Base-by-base conservation (phyloP, 2,888 invertebrate genomes). In the Arctia plantaginis region DNA sequence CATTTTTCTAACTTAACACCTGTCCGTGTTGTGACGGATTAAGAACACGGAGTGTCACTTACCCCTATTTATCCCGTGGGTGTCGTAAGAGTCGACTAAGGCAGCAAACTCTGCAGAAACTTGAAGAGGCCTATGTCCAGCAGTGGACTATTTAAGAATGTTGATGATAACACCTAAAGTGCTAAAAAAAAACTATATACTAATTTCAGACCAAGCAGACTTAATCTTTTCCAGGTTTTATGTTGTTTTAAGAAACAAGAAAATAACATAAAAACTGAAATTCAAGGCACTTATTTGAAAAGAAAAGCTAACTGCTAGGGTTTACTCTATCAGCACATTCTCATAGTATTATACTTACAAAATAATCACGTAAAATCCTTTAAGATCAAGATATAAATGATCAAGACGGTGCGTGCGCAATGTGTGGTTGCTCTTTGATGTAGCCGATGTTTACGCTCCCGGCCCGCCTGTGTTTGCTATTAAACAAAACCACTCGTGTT, bases 381-480 rank as follows among this genome's bases (percentile, higher is more conserved):
- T 67, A 68, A 71, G n/a, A 71, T 70, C 30, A 67, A 73, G 75
- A 41, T 15, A 8, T 72, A 83, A 83, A 86, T 76, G 80, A 90
- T 86, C 91, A 91, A 91, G 86, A 83, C 76, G 70, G 79, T 41
- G 80, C 65, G 71, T 71, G 78, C 81, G 78, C 76, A 74, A 71
- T 77, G 67, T 66, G 80, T 75, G 85, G 81, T 80, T 85, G 35
- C 76, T 78, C 93, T 95, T 95, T 95, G 94, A 95, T 93, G 93
- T 92, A 89, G 92, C 92, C 92, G 91, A 86, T 95, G 94, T 95
- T 94, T 95, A 95, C 93, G 85, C 84, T 86, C 84, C 83, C 88
- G 84, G 87, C 87, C 88, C 89, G 89, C 87, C 91, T 91, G 93
- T 93, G 92, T 93, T 92, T 91, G 90, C 90, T 89, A 90, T 91